Conservation (phyloP, 2,888 invertebrate species). For the Kryphioiulus occultus region DNA sequence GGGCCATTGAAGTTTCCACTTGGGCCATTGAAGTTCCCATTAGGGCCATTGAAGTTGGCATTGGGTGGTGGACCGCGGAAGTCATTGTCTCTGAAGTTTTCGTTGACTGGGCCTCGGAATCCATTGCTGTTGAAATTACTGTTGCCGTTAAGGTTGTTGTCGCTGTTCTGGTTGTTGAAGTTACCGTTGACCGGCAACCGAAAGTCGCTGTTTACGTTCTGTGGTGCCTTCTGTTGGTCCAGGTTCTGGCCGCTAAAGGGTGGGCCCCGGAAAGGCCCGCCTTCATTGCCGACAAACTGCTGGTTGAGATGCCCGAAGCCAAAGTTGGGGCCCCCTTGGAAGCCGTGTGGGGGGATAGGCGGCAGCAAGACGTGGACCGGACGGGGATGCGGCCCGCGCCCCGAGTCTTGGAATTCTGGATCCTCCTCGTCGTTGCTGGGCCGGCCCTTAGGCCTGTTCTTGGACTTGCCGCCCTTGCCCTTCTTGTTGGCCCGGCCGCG, state of each 20-base stretch:
- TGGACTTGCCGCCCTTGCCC: background rate
- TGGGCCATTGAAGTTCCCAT: background rate
- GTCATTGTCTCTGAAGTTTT: too few relatives aligned
- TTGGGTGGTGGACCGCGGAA: too few relatives aligned
- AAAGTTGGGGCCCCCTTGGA: background rate
- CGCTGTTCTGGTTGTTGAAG: background rate
- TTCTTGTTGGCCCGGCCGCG: background rate
- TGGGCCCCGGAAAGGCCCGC: background rate
- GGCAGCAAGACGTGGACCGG: slow-evolving; percentile 43
- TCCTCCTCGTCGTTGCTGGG: background rate
- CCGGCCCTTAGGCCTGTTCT: background rate
- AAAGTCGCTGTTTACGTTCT: background rate
- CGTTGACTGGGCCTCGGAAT: background rate
- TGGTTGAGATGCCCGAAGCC: background rate
- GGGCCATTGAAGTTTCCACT: background rate
- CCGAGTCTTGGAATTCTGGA: background rate
- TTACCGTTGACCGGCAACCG: background rate
- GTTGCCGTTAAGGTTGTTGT: background rate
- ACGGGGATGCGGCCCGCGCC: background rate
- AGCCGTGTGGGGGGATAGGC: slow-evolving; percentile 41
- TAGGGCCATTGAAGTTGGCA: background rate
- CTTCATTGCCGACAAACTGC: background rate
- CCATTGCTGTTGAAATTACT: background rate
- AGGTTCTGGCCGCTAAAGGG: background rate
- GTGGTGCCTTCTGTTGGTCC: background rate